Percentiles rank a stretch among this genome's conserved stretches.
Evolutionary conservation across 2,113 vertebrate genomes (phyloP).

Genomic region (Anser brachyrhynchus): DNA sequence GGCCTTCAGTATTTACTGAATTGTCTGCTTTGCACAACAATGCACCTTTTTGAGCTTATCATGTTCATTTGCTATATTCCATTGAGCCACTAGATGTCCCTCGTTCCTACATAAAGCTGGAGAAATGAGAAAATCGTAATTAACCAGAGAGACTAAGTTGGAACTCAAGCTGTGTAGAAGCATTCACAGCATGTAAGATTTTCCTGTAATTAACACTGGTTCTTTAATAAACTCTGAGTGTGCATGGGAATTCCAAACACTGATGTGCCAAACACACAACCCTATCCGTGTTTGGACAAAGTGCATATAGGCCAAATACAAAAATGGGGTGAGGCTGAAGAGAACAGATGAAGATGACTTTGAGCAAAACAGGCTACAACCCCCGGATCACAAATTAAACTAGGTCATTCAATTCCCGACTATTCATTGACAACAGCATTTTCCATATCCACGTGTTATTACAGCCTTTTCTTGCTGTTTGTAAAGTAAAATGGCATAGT

Average conservation of each 20-base stretch:
- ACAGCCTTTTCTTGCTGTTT: background rate
- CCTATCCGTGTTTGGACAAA: background rate
- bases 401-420: background rate
- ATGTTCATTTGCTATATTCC: background rate
- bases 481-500: background rate
- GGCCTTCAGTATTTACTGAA: background rate
- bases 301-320: background rate
- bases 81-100: constrained; percentile 49
- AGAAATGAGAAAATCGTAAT: background rate
- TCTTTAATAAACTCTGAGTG: background rate
- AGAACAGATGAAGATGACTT: background rate
- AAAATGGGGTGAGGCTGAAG: background rate
- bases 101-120: background rate
- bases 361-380: background rate
- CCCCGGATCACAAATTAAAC: background rate
- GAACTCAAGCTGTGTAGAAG: background rate
- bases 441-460: background rate
- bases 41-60: accelerated
- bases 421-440: background rate
- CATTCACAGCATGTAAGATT: background rate
- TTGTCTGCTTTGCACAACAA: background rate
- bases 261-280: background rate
- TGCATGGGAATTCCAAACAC: background rate
- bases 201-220: background rate
- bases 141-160: background rate